A percentile compares a stretch with the other conserved stretches of the same genome.
Evolutionary conservation across 2,113 vertebrate species (phyloP).

Genomic region (Catagonus wagneri): DNA sequence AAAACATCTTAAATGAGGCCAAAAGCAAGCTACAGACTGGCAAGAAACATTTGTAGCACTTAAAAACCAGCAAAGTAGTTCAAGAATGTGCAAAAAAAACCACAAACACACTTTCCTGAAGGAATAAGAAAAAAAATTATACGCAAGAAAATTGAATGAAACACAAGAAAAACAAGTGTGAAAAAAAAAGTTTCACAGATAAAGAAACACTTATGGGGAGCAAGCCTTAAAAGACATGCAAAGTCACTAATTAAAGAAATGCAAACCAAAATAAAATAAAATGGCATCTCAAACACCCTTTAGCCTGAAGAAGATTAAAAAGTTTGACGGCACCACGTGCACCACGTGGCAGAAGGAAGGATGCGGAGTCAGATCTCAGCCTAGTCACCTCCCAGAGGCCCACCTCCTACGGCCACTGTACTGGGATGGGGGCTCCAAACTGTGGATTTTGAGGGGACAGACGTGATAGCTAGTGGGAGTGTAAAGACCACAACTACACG

Average conservation of each 20-base stretch:
- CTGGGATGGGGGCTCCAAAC: too few species aligned
- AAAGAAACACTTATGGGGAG: neutral
- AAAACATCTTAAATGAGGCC: constrained; percentile 29
- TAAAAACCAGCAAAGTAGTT: constrained; percentile 23
- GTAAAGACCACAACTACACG: neutral
- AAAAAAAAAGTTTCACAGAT: neutral
- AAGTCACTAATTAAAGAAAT: neutral
- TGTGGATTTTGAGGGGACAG: too few species aligned
- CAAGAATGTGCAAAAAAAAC: constrained; percentile 3
- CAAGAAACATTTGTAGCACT: neutral
- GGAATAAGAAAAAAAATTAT: neutral
- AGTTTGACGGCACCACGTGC: too few species aligned
- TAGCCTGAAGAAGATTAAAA: neutral
- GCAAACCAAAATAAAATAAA: neutral
- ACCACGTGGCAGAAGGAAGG: too few species aligned
- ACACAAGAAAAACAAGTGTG: neutral
- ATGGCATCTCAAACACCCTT: neutral
- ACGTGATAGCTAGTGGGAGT: too few species aligned
- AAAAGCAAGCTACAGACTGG: neutral
- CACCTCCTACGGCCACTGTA: too few species aligned
- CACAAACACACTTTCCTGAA: neutral
- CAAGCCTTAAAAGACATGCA: neutral
- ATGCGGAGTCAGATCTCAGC: too few species aligned
- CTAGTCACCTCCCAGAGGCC: too few species aligned
- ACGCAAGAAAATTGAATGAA: neutral